Percentiles rank a stretch among this genome's conserved stretches.
These are phyloP conservation scores for Polypterus senegalus DNA, from an alignment of 2,113 vertebrate species.

Conservation along the genomic window DNA sequence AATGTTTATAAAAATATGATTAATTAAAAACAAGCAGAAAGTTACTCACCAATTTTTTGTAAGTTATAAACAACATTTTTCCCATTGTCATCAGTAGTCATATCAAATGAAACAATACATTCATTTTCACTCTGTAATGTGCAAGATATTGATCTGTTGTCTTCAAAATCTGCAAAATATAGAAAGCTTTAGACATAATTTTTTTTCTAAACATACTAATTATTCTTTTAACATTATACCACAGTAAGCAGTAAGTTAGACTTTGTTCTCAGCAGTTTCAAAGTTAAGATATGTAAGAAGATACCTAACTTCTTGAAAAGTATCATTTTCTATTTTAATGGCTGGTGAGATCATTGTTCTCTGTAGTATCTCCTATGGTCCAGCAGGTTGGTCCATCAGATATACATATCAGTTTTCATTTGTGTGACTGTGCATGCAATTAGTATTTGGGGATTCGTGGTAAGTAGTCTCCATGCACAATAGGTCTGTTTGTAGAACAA, in stretches of 20 bases:
- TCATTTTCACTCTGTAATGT: constrained; percentile 70
- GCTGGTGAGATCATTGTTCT: constrained; percentile 19
- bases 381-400: constrained; percentile 37
- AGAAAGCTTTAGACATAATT: constrained; percentile 12
- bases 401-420: constrained; percentile 38
- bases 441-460: constrained; percentile 27
- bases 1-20: no score
- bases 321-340: constrained; percentile 45
- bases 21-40: no score
- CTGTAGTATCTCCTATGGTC: constrained; percentile 31
- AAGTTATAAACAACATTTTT: constrained; percentile 63
- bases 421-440: constrained; percentile 29
- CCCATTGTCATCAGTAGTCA: constrained; percentile 57
- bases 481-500: constrained; percentile 41
- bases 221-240: neutral
- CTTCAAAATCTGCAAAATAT: constrained; percentile 64
- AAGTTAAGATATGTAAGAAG: constrained; percentile 27
- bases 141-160: constrained; percentile 64
- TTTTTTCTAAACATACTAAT: neutral
- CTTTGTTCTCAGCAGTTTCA: neutral
- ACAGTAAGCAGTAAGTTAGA: neutral
- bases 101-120: constrained; percentile 74
- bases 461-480: constrained; percentile 37
- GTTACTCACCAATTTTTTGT: constrained; percentile 59
- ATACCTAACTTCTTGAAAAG: constrained; percentile 31